Evolutionary conservation across 1,140 invertebrate genomes (phyloP), one percentile per base, ranked within the genome.

Genomic region (Calliphora vicina): DNA sequence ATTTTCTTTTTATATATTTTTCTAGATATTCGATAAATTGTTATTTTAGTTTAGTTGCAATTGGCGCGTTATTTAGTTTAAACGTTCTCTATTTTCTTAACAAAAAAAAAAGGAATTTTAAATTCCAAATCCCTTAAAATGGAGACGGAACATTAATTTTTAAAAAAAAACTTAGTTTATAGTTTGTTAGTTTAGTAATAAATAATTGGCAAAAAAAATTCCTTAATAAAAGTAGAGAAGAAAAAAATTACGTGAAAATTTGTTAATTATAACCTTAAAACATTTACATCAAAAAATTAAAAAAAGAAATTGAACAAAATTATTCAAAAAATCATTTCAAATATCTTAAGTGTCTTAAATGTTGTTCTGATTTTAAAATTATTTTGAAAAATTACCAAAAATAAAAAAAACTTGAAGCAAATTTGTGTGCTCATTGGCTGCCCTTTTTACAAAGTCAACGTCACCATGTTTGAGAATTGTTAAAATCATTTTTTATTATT

Each of bases 371-470:
- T 73, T 73, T n/a, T 12, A 35, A 35, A 35, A 17, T n/a, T 2
- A 17, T 57, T 57, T 57, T n/a, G 15, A 57, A 57, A 57, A 57
- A 57, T n/a, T 6, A 50, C 1, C 13, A 57, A 57, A 57, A 57
- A 2, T 9, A 10, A 23, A 67, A 25, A 25, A 67, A 15, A 43
- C 12, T 74, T 74, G 35, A 78, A n/a, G n/a, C 74, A 78, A 78
- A 45, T 78, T n/a, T 74, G 72, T 74, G 12, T 35, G 35, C 6
- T 35, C 35, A 35, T n/a, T 71, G 12, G 5, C 20, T 43, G 35
- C 74, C 35, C 35, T 76, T 76, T 76, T 76, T 76, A 76, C 73
- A 78, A 78, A 78, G 74, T 45, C 74, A 78, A 78, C 74, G 42
- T 78, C 74, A 78, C 43, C 43, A 25, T 78, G 35, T 67, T 67